A percentile compares a stretch with the other conserved stretches of the same genome.
These are phyloP conservation scores for Archocentrus centrarchus DNA, from an alignment of 2,113 vertebrate genomes.

Conservation along the genomic window DNA sequence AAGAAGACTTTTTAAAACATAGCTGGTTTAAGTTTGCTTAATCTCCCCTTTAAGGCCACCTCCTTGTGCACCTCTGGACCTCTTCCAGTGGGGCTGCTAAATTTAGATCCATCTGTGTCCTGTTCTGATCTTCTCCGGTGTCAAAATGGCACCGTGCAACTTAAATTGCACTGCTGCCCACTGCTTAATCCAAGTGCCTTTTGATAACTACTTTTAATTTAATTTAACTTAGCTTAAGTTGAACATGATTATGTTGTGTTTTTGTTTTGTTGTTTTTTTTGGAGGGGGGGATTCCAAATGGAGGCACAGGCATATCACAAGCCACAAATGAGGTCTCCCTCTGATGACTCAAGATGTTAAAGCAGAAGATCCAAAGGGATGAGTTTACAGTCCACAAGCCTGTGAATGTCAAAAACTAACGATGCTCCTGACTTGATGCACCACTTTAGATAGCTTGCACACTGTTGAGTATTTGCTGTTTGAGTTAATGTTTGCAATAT, in stretches of 20 bases:
- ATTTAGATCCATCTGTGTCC: not conserved
- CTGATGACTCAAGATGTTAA: not conserved
- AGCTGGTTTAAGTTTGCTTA: fast-evolving
- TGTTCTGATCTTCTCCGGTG: not conserved
- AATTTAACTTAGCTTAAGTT: not conserved
- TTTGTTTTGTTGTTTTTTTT: not conserved
- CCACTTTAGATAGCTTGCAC: not conserved
- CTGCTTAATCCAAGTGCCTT: not conserved
- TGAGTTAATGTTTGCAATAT: no score
- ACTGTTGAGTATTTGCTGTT: not conserved
- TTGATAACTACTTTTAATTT: not conserved
- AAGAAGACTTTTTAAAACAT: not conserved
- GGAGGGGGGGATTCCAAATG: no score
- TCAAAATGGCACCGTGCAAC: not conserved
- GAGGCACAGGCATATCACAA: no score
- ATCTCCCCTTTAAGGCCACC: not conserved
- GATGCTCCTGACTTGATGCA: not conserved
- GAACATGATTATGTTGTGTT: not conserved
- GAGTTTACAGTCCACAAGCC: not conserved
- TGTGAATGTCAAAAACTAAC: not conserved
- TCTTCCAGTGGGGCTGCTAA: not conserved
- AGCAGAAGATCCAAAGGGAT: not conserved
- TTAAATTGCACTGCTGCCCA: not conserved
- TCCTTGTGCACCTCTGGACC: not conserved
- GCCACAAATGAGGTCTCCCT: not conserved